Evolutionary conservation across 1,140 invertebrate species (phyloP), one percentile per base, ranked within the genome.

Genomic region (Magallana angulata): DNA sequence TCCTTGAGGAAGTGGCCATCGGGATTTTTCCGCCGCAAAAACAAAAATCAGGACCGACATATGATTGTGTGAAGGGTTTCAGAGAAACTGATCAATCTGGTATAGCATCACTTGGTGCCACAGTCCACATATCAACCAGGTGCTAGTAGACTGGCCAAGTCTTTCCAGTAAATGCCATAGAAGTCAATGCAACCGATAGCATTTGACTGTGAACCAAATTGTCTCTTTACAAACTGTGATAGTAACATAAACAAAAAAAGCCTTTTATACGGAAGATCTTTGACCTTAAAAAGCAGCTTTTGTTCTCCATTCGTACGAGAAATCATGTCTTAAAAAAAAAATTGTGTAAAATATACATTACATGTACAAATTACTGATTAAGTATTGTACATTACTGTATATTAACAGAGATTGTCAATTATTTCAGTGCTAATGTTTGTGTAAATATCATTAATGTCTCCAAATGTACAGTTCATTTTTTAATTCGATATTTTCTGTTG

Each of bases 1-100:
- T 89, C 92, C 48, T 88, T 94, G 68, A 91, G 91, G 82, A 94
- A 92, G 89, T 93, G 92, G 92, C 92, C 93, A 83, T 93, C 92
- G n/a, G 93, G 93, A 88, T 92, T 93, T 64, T 91, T 93, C 76
- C 90, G 89, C 57, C 84, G 91, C 80, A 71, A 84, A 59, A 85
- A 64, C 80, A 84, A 89, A 64, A 86, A 83, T 24, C 76, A 86
- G 48, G 81, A 82, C 48, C 24, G 18, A 36, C 18, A 76, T 12
- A 76, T 76, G 68, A 76, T 76, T 76, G 68, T 76, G 68, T 76
- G 68, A 76, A 18, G 24, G 9, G 36, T 76, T 48, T 48, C 1
- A 3, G 2, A 48, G 36, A 48, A 48, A 48, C 36, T 48, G 36
- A 48, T 48, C 36, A 48, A 48, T 48, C 36, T 48, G 36, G 36